These are phyloP conservation scores for Byasa hedistus DNA, from an alignment of 2,888 invertebrate species.

Conservation along the genomic window DNA sequence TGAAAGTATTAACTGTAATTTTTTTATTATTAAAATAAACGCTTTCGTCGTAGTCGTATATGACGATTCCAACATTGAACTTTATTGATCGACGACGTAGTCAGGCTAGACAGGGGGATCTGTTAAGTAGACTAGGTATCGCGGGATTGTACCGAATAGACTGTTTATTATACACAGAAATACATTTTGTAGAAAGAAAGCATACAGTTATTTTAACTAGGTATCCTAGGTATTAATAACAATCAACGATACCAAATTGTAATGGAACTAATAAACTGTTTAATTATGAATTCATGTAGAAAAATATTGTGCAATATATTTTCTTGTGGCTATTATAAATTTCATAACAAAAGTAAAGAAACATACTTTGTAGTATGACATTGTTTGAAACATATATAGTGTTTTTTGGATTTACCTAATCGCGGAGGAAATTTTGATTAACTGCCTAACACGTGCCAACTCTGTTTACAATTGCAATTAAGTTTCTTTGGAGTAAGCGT, in stretches of 20 bases:
- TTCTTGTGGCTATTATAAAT: too few species aligned
- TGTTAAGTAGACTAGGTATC: background rate
- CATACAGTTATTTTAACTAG: too few species aligned
- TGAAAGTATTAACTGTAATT: background rate
- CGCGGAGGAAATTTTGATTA: background rate
- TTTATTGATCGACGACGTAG: slow-evolving; percentile 18
- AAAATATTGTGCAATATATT: too few species aligned
- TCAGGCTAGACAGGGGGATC: slow-evolving; percentile 11
- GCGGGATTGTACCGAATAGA: background rate
- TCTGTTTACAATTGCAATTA: slow-evolving; percentile 4
- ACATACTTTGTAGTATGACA: background rate
- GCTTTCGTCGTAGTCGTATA: background rate
- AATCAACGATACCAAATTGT: too few species aligned
- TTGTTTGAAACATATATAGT: background rate
- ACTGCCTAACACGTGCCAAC: background rate
- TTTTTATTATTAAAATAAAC: background rate
- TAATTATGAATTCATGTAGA: too few species aligned
- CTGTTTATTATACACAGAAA: background rate
- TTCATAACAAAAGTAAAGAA: too few species aligned
- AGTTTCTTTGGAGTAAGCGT: background rate
- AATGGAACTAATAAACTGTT: too few species aligned
- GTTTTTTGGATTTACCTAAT: too few species aligned
- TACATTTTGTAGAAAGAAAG: background rate
- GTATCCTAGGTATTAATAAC: too few species aligned
- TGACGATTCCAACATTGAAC: slow-evolving; percentile 10